These are phyloP conservation scores for Drosophila simulans DNA, from an alignment of 1,140 invertebrate species.

Conservation along the genomic window DNA sequence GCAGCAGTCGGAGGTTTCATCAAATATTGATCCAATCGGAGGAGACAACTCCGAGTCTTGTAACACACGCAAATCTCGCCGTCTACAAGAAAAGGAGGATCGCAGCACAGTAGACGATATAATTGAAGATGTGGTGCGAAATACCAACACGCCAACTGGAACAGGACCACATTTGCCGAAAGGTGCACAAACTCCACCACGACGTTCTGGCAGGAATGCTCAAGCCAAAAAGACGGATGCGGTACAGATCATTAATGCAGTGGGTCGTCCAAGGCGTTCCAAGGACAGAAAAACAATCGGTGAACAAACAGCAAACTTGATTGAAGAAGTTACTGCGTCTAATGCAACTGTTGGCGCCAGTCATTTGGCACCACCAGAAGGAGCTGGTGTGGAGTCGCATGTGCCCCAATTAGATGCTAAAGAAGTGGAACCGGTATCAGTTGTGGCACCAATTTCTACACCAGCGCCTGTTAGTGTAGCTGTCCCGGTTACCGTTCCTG, in stretches of 20 bases:
- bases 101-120: conserved; percentile 92
- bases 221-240: conserved; percentile 63
- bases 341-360: conserved; percentile 6
- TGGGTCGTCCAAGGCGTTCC: conserved; percentile 86
- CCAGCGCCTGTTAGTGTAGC: conserved; percentile 6
- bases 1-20: conserved; percentile 14
- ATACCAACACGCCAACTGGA: conserved; percentile 86
- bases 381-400: conserved; percentile 14
- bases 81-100: conserved; percentile 91
- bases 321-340: conserved; percentile 84
- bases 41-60: conserved; percentile 88
- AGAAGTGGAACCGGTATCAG: conserved; percentile 17
- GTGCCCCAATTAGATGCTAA: conserved; percentile 47
- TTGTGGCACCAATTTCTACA: neutral
- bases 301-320: conserved; percentile 85
- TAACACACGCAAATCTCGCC: conserved; percentile 91
- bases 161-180: conserved; percentile 71
- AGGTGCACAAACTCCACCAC: conserved; percentile 75
- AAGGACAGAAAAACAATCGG: conserved; percentile 87
- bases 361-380: neutral
- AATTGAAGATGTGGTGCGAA: conserved; percentile 93
- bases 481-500: conserved; percentile 18
- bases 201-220: conserved; percentile 65
- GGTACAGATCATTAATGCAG: conserved; percentile 85
- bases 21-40: conserved; percentile 18